A percentile compares a stretch with the other conserved stretches of the same genome.
These are phyloP conservation scores for Eretmochelys imbricata DNA, from an alignment of 2,113 vertebrate species.

Conservation along the genomic window DNA sequence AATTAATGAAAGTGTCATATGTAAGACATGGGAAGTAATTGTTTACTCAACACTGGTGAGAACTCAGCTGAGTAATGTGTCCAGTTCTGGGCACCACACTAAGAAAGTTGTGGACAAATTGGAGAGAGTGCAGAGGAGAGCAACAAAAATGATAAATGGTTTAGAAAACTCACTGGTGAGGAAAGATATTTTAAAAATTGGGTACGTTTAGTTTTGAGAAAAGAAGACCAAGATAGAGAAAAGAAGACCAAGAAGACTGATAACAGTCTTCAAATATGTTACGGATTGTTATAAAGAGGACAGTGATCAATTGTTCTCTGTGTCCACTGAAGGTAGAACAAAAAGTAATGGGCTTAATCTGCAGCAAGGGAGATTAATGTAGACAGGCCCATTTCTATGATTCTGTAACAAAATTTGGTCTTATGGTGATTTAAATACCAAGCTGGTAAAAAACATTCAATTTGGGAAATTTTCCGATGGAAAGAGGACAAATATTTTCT, in stretches of 20 bases:
- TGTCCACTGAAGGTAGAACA: not conserved
- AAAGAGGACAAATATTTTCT: not conserved
- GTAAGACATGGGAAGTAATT: not conserved
- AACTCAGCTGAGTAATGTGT: not conserved
- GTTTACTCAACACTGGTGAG: not conserved
- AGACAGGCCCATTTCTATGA: not conserved
- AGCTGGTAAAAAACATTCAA: rapidly evolving
- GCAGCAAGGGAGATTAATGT: no score
- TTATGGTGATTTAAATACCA: not conserved
- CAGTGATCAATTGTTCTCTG: not conserved
- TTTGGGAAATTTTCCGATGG: not conserved
- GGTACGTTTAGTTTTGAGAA: not conserved
- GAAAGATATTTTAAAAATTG: not conserved
- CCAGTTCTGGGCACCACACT: not conserved
- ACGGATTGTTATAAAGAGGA: not conserved
- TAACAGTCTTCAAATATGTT: not conserved
- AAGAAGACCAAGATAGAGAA: not conserved
- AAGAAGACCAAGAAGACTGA: not conserved
- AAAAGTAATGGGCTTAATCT: not conserved
- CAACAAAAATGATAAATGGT: not conserved
- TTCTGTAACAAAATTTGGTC: not conserved
- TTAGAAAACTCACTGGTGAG: not conserved
- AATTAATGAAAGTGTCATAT: not conserved
- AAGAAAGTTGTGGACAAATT: not conserved
- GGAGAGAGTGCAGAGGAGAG: not conserved